Conservation (phyloP, 2,888 invertebrate genomes). For the Sthenelais limicola region DNA sequence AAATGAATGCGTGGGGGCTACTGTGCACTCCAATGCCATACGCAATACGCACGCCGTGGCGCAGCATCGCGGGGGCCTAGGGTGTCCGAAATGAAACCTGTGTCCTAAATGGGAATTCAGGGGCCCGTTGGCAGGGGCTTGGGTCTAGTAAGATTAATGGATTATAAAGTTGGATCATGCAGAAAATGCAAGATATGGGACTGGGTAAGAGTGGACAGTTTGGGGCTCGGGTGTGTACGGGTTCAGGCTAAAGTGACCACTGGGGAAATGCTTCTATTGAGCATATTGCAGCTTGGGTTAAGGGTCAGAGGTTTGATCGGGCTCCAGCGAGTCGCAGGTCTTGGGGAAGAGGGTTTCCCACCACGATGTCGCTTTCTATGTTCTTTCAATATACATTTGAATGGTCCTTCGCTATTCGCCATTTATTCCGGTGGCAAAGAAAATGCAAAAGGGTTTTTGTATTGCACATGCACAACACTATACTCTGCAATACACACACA, state of each 20-base stretch:
- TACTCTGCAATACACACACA: no score
- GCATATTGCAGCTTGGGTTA: neutral
- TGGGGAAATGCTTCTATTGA: slow-evolving; percentile 18
- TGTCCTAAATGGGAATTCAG: slow-evolving; percentile 19
- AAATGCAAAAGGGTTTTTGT: no score
- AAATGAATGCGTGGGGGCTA: neutral
- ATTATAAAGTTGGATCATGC: slow-evolving; percentile 8
- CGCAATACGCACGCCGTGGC: neutral
- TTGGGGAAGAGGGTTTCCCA: neutral
- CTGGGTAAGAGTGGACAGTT: neutral
- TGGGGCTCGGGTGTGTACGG: neutral
- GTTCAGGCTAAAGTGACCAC: slow-evolving; percentile 6
- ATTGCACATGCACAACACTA: no score
- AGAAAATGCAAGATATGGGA: slow-evolving; percentile 2
- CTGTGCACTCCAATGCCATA: neutral
- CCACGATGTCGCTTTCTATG: no score
- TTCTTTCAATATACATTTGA: no score
- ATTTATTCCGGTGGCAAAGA: no score
- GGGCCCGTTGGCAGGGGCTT: neutral
- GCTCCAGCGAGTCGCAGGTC: neutral
- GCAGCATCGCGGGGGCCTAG: neutral
- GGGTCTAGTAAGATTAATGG: slow-evolving; percentile 23
- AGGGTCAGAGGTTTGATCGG: neutral
- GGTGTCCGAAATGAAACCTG: neutral
- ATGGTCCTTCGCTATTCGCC: no score